A percentile compares a stretch with the other conserved stretches of the same genome.
These are phyloP conservation scores for Himalopsyche kuldschensis DNA, from an alignment of 2,888 invertebrate genomes.

Conservation along the genomic window DNA sequence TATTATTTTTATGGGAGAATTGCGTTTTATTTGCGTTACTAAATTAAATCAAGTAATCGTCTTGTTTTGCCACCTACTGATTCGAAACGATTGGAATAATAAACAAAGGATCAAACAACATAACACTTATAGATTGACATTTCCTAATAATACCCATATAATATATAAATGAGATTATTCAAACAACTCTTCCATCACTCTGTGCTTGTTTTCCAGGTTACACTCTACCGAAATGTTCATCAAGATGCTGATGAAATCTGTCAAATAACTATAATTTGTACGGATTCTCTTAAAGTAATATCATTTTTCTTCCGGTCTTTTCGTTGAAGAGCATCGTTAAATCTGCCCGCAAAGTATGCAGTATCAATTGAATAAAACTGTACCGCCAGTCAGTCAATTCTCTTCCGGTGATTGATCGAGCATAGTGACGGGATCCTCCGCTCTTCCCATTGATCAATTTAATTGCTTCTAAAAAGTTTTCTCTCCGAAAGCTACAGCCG, in stretches of 20 bases:
- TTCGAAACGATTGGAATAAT: no score
- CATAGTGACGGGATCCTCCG: slow-evolving; percentile 19
- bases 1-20: neutral
- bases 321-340: neutral
- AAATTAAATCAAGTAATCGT: no score
- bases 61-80: no score
- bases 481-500: slow-evolving; percentile 5
- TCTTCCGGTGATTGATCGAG: slow-evolving; percentile 26
- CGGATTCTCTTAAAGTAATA: neutral
- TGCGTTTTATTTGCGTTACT: neutral
- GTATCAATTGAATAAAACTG: slow-evolving; percentile 5
- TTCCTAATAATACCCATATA: no score
- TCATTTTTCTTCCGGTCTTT: neutral
- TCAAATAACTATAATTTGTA: no score
- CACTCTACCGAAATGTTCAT: no score
- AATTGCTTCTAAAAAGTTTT: slow-evolving; percentile 35
- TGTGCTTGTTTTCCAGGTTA: no score
- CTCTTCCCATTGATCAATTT: slow-evolving; percentile 29
- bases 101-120: no score
- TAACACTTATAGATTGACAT: no score
- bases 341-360: neutral
- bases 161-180: no score
- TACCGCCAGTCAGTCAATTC: neutral
- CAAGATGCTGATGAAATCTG: no score
- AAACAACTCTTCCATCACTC: no score